These are phyloP conservation scores for Chitala chitala DNA, from an alignment of 2,113 vertebrate species.

Conservation along the genomic window DNA sequence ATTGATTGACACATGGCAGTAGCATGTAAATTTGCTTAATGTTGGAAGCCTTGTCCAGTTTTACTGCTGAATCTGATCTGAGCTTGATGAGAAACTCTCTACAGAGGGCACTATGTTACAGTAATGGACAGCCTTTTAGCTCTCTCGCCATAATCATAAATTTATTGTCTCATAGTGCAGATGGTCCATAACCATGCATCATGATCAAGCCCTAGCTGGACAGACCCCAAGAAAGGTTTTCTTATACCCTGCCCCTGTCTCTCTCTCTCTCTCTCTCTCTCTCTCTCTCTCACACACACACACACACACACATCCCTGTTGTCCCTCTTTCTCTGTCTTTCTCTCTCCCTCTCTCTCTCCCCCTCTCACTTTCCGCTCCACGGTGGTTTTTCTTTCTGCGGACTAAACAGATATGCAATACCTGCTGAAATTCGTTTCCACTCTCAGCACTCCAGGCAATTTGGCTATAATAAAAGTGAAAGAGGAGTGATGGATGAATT, in stretches of 20 bases:
- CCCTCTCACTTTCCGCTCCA: slow-evolving; percentile 34
- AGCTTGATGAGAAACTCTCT: slow-evolving; percentile 52
- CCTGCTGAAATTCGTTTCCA: slow-evolving; percentile 52
- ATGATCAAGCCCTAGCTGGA: slow-evolving; percentile 55
- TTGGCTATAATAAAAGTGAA: slow-evolving; percentile 51
- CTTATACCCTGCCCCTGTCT: slow-evolving; percentile 28
- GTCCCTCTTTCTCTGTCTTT: neutral
- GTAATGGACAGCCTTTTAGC: slow-evolving; percentile 71
- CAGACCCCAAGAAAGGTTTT: slow-evolving; percentile 56
- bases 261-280: slow-evolving; percentile 5
- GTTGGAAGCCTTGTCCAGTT: slow-evolving; percentile 41
- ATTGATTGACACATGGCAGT: slow-evolving; percentile 47
- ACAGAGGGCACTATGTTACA: slow-evolving; percentile 68
- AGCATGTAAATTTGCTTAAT: slow-evolving; percentile 47
- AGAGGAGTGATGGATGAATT: slow-evolving; percentile 47
- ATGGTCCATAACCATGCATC: slow-evolving; percentile 80
- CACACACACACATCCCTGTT: neutral
- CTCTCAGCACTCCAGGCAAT: slow-evolving; percentile 44
- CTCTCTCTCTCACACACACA: neutral
- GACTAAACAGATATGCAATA: slow-evolving; percentile 56
- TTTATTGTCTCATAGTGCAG: slow-evolving; percentile 71
- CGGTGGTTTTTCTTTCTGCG: slow-evolving; percentile 62
- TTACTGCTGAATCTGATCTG: slow-evolving; percentile 44
- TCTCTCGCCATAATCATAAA: slow-evolving; percentile 70
- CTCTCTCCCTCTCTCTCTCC: slow-evolving; percentile 27